A percentile compares a stretch with the other conserved stretches of the same genome.
phyloP scores from a whole-genome alignment of 2,797 vertebrate genomes.

The Sus cebifrons region DNA sequence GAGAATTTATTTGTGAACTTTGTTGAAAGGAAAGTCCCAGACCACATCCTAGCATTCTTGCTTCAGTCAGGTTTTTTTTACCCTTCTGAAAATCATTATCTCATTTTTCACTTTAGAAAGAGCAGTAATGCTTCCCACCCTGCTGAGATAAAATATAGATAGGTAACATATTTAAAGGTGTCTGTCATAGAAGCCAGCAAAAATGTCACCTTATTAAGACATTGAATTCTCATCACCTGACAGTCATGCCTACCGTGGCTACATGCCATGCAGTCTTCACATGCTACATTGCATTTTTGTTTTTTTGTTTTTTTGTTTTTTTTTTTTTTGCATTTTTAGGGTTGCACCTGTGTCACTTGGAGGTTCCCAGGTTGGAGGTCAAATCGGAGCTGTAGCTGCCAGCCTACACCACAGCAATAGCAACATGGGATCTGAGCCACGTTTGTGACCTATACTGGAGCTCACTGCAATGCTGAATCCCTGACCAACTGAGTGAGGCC shows the following conservation, averaged over 20 bases:
- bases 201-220: no score
- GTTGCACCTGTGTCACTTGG: no score
- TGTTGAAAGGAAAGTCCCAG: not conserved
- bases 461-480: no score
- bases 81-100: conserved; percentile 38
- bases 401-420: no score
- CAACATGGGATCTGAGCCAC: no score
- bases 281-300: not conserved
- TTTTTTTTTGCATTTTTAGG: no score
- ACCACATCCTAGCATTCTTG: not conserved
- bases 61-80: conserved; percentile 22
- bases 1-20: conserved; percentile 23
- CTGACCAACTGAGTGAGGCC: no score
- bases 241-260: not conserved
- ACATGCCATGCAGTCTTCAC: not conserved
- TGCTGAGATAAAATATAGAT: not conserved
- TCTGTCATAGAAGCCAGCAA: not conserved
- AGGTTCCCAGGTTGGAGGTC: no score
- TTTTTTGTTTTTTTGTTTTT: no score
- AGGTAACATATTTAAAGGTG: not conserved
- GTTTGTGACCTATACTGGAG: no score
- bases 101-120: conserved; percentile 58
- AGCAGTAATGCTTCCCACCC: not conserved
- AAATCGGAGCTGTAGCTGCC: no score
- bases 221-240: not conserved